Conservation (phyloP, 1,140 invertebrate species). For the Papilio aristodemus region DNA sequence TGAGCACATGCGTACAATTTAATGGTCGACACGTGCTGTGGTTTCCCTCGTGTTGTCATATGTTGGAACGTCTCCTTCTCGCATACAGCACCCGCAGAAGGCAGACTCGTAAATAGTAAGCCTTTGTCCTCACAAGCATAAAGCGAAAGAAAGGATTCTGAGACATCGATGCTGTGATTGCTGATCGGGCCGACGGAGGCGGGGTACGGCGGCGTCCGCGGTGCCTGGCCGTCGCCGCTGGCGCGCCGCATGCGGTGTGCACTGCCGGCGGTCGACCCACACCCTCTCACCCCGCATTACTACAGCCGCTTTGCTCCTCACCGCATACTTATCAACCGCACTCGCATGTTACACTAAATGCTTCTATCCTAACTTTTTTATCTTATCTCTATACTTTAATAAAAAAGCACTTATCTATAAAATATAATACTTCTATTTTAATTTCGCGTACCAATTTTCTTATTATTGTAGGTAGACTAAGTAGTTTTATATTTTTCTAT, state of each 20-base stretch:
- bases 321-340: constrained; percentile 36
- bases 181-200: constrained; percentile 81
- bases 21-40: constrained; percentile 74
- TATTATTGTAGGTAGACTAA: constrained; percentile 51
- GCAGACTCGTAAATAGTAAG: constrained; percentile 80
- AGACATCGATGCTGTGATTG: constrained; percentile 82
- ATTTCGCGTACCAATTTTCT: constrained; percentile 38
- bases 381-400: constrained; percentile 17
- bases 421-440: constrained; percentile 21
- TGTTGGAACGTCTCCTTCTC: constrained; percentile 88
- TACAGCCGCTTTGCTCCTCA: constrained; percentile 45
- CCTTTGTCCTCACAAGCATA: constrained; percentile 74
- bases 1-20: constrained; percentile 75
- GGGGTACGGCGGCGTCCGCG: constrained; percentile 78
- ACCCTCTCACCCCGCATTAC: constrained; percentile 47
- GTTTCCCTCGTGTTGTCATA: constrained; percentile 79
- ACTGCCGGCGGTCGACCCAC: constrained; percentile 63
- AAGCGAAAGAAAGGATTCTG: constrained; percentile 71
- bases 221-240: constrained; percentile 81
- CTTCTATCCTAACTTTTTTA: not conserved
- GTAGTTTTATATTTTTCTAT: constrained; percentile 74
- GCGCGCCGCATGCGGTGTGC: constrained; percentile 70
- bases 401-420: not conserved
- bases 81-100: constrained; percentile 89
- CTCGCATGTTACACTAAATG: constrained; percentile 35